A percentile compares a stretch with the other conserved stretches of the same genome.
phyloP scores from a whole-genome alignment of 2,113 vertebrate species.

The Callochromis pleurospilus region DNA sequence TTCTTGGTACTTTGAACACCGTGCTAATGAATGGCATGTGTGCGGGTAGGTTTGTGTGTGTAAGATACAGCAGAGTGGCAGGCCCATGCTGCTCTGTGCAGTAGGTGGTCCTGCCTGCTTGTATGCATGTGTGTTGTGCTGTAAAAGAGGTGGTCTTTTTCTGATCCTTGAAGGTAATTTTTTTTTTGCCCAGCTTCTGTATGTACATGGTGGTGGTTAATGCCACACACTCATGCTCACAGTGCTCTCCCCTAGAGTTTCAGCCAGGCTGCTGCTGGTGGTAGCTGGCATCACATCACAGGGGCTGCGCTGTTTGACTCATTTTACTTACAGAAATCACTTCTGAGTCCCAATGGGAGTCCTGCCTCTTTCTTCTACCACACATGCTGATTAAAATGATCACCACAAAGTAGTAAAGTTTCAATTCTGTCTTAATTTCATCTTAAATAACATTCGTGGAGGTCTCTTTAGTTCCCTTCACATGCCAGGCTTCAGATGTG shows the following conservation, averaged over 20 bases:
- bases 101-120: constrained; percentile 38
- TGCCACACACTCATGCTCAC: constrained; percentile 7
- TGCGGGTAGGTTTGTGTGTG: constrained; percentile 22
- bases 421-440: background rate
- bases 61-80: constrained; percentile 14
- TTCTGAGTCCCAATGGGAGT: background rate
- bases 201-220: constrained; percentile 6
- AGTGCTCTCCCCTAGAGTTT: constrained; percentile 29
- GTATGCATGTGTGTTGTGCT: constrained; percentile 17
- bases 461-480: background rate
- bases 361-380: background rate
- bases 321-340: background rate
- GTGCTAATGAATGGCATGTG: constrained; percentile 53
- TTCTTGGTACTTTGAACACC: constrained; percentile 48
- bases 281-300: constrained; percentile 52
- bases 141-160: constrained; percentile 44
- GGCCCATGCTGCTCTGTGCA: constrained; percentile 21
- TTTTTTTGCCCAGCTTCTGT: background rate
- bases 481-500: background rate
- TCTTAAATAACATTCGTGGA: background rate
- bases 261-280: constrained; percentile 17
- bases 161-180: constrained; percentile 29
- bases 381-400: background rate
- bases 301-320: background rate
- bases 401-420: background rate